Percentiles rank a stretch among this genome's conserved stretches.
Conservation (phyloP, 2,113 vertebrate species). For the Ciconia maguari region DNA sequence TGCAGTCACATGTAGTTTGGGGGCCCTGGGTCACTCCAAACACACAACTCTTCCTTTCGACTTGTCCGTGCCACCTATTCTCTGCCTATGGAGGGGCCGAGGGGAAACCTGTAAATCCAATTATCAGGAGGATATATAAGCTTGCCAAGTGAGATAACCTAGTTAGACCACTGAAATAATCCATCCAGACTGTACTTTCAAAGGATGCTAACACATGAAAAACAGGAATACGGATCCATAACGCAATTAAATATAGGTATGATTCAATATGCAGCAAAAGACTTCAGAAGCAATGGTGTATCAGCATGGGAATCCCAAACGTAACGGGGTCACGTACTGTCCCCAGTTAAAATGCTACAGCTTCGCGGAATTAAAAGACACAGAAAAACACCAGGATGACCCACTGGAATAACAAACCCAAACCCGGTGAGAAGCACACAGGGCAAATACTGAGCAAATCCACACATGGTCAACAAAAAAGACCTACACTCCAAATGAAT, state of each 20-base stretch:
- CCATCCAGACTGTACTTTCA: slow-evolving; percentile 6
- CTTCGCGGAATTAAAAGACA: background rate
- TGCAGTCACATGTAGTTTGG: slow-evolving; percentile 62
- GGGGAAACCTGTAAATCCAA: background rate
- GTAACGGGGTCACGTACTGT: background rate
- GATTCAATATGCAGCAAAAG: slow-evolving; percentile 50
- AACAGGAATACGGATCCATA: background rate
- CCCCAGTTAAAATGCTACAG: background rate
- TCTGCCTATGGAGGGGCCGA: background rate
- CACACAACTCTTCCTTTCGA: slow-evolving; percentile 52
- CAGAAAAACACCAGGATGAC: background rate
- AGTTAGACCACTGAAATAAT: background rate
- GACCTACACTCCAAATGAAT: background rate
- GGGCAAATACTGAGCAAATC: background rate
- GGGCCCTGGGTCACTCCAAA: slow-evolving; percentile 49
- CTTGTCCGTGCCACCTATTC: background rate
- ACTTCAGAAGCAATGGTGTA: background rate
- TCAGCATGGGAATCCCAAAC: slow-evolving; percentile 32
- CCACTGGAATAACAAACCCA: background rate
- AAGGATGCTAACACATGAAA: slow-evolving; percentile 48
- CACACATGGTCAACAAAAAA: background rate
- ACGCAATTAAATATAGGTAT: slow-evolving; percentile 48
- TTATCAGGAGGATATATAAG: background rate
- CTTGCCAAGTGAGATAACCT: slow-evolving; percentile 14
- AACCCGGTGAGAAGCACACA: background rate